phyloP scores from a whole-genome alignment of 2,797 vertebrate genomes.

The Loris lydekkerianus region DNA sequence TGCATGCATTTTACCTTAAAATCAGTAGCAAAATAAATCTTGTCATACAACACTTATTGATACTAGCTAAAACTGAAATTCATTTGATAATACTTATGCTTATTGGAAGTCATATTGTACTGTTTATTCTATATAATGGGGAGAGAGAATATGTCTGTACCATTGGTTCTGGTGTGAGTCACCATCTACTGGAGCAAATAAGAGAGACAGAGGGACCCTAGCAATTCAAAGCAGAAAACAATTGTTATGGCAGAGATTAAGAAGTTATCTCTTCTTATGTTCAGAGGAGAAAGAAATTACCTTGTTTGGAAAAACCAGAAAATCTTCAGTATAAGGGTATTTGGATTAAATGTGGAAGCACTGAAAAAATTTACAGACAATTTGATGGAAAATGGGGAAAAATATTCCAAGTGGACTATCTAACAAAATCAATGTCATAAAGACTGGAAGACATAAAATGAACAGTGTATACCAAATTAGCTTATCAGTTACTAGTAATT shows the following conservation, averaged over 20 bases:
- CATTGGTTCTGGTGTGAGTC: neutral
- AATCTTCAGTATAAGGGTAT: neutral
- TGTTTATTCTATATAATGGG: neutral
- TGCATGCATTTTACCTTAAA: neutral
- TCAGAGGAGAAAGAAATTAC: slow-evolving; percentile 36
- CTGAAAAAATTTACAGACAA: neutral
- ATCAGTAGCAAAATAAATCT: neutral
- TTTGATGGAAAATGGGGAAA: neutral
- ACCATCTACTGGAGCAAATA: neutral
- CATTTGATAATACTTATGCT: neutral
- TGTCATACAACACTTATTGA: neutral
- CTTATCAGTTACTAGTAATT: neutral
- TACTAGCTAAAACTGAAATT: neutral
- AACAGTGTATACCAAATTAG: neutral
- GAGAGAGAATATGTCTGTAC: neutral
- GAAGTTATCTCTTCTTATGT: neutral
- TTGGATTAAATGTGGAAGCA: neutral
- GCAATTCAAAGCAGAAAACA: neutral
- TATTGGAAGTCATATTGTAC: neutral
- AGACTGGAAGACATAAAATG: slow-evolving; percentile 21
- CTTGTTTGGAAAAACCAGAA: slow-evolving; percentile 2
- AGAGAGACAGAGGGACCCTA: neutral
- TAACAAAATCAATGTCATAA: neutral
- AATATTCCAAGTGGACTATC: neutral
- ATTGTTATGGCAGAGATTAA: neutral